Evolutionary conservation across 1,140 invertebrate species (phyloP), one percentile per base, ranked within the genome.

Genomic region (Capitella teleta): DNA sequence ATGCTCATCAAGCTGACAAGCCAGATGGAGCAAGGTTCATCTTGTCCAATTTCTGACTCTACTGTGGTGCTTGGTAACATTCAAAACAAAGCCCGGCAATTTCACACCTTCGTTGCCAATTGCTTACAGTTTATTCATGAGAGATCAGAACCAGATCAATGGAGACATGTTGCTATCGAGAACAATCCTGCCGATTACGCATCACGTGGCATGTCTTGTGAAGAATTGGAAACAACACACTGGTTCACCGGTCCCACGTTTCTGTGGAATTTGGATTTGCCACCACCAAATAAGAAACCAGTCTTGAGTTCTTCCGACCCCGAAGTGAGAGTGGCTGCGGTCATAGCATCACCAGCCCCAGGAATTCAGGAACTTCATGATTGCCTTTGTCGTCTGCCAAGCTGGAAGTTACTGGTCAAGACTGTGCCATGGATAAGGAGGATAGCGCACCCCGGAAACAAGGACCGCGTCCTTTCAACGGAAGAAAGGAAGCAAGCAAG

Each of bases 231-330:
- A 12, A 32, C 19, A 2, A 32, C 5, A 19, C 26, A 24, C 4
- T 52, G 51, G 34, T 49, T 28, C 21, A 36, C 28, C 12, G 46
- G 51, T 10, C 30, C 51, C 14, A 36, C 45, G 24, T 50, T 52
- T 30, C 46, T 52, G 18, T 50, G 48, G 48, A 32, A 47, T 48
- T 3, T 58, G 51, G 53, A 53, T 57, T 52, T 47, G n/a, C n/a
- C n/a, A n/a, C n/a, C n/a, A n/a, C n/a, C n/a, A n/a, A n/a, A n/a
- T n/a, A n/a, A n/a, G n/a, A n/a, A n/a, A n/a, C n/a, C n/a, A n/a
- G n/a, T n/a, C n/a, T n/a, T n/a, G n/a, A n/a, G n/a, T n/a, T n/a
- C n/a, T n/a, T n/a, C n/a, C n/a, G n/a, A n/a, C n/a, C n/a, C n/a
- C n/a, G n/a, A n/a, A n/a, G n/a, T n/a, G n/a, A n/a, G n/a, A n/a